phyloP scores from a whole-genome alignment of 1,140 invertebrate species.

The Leucophenga varia region DNA sequence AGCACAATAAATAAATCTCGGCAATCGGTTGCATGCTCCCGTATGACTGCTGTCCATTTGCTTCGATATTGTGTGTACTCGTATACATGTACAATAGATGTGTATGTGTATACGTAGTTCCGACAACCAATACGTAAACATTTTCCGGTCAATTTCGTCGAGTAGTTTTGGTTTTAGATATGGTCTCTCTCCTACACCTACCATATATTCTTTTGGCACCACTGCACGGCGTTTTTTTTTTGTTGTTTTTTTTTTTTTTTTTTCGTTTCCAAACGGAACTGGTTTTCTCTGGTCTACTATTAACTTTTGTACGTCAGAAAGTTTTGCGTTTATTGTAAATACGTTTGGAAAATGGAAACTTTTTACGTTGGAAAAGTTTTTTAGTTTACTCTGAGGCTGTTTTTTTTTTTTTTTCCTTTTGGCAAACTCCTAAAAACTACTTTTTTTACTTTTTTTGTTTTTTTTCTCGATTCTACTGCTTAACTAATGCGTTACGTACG shows the following conservation, averaged over 20 bases:
- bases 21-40: slow-evolving; percentile 21
- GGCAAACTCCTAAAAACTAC: too few relatives aligned
- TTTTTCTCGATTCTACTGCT: too few relatives aligned
- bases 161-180: neutral
- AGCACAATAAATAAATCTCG: too few relatives aligned
- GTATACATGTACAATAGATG: slow-evolving; percentile 12
- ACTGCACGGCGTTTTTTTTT: neutral
- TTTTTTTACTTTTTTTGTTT: too few relatives aligned
- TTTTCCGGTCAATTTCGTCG: slow-evolving; percentile 48
- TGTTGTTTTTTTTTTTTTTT: neutral
- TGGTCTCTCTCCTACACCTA: neutral
- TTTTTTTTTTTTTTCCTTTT: too few relatives aligned
- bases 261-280: neutral
- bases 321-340: slow-evolving; percentile 2
- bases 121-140: slow-evolving; percentile 49
- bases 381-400: too few relatives aligned
- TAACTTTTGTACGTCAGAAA: slow-evolving; percentile 33
- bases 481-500: too few relatives aligned
- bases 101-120: slow-evolving; percentile 20
- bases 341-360: too few relatives aligned
- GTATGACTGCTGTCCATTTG: too few relatives aligned
- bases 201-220: too few relatives aligned
- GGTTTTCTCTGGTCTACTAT: slow-evolving; percentile 37
- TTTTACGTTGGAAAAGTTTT: too few relatives aligned
- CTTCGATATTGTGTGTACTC: slow-evolving; percentile 9